Percentiles rank a stretch among this genome's conserved stretches.
Evolutionary conservation across 1,140 invertebrate genomes (phyloP).

Genomic region (Lucilia sericata): DNA sequence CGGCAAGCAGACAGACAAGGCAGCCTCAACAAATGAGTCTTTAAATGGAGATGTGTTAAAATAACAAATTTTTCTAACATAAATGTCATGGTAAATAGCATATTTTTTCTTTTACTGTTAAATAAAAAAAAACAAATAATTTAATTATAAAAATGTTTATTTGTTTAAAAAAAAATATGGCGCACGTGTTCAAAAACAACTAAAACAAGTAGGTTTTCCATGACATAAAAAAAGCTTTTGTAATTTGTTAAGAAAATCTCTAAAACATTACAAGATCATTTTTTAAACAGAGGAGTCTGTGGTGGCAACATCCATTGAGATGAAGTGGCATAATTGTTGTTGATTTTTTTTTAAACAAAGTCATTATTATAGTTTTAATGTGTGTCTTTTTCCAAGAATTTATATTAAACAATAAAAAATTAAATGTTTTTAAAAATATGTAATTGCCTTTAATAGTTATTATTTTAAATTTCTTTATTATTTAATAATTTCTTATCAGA

Average conservation of each 20-base stretch:
- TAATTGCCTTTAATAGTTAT: conserved; percentile 16
- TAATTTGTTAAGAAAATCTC: not conserved
- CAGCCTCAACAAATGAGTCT: too few relatives aligned
- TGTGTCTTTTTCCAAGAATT: not conserved
- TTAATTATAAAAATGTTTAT: conserved; percentile 2
- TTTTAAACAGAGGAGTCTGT: not conserved
- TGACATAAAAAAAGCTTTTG: conserved; percentile 10
- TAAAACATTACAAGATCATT: not conserved
- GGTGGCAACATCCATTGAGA: not conserved
- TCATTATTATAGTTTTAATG: conserved; percentile 12
- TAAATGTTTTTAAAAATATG: not conserved
- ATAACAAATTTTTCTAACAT: not conserved
- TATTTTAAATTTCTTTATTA: not conserved
- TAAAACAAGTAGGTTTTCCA: conserved; percentile 14
- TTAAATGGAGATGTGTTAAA: conserved; percentile 1
- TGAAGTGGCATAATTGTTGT: conserved; percentile 7
- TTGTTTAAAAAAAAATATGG: not conserved
- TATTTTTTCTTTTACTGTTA: not conserved
- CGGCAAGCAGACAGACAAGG: too few relatives aligned
- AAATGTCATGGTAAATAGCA: conserved; percentile 4
- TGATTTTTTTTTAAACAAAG: not conserved
- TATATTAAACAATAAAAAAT: not conserved
- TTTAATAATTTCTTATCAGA: not conserved
- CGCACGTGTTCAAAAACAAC: conserved; percentile 9
- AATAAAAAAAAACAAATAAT: conserved; percentile 4